Conservation (phyloP, 1,140 invertebrate species). For the Scylla paramamosain region DNA sequence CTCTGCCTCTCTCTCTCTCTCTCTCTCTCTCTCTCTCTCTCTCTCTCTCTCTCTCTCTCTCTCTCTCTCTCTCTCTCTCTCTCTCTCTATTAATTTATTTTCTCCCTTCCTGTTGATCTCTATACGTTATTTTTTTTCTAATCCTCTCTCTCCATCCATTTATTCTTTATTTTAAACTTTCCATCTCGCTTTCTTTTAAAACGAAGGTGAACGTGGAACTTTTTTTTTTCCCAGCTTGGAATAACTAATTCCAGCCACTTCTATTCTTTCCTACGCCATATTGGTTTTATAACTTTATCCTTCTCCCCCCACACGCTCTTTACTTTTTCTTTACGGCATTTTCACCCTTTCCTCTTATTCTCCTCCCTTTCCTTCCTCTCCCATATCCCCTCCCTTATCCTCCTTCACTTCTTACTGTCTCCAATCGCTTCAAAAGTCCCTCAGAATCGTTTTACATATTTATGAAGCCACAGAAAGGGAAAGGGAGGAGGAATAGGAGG, state of each 20-base stretch:
- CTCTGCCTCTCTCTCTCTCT: neutral
- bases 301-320: neutral
- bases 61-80: conserved; percentile 5
- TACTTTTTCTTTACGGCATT: neutral
- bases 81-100: neutral
- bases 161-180: neutral
- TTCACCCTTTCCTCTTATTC: neutral
- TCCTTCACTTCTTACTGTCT: neutral
- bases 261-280: no score
- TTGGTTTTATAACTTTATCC: neutral
- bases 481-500: neutral
- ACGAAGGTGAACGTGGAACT: no score
- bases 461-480: neutral
- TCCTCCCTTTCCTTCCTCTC: neutral
- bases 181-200: neutral
- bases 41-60: conserved; percentile 5
- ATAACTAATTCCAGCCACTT: no score
- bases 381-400: neutral
- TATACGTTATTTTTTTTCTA: no score
- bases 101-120: neutral
- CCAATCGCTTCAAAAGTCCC: neutral
- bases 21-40: neutral
- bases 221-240: no score
- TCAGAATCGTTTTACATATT: conserved; percentile 2
- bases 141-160: neutral